phyloP scores from a whole-genome alignment of 2,888 invertebrate species.

The Polietes domitor region DNA sequence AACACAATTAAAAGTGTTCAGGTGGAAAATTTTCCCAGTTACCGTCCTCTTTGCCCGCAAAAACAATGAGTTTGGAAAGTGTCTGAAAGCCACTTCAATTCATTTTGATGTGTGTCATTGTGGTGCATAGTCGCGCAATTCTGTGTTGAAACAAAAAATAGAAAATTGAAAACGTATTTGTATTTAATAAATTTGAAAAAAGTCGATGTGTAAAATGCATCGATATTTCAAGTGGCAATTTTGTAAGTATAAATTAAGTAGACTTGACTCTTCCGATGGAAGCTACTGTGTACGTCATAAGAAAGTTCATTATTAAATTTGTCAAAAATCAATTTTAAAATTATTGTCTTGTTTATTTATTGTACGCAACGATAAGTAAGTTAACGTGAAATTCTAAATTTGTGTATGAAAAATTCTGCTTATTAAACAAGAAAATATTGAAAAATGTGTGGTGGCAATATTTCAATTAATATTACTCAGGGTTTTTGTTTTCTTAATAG shows the following conservation, averaged over 20 bases:
- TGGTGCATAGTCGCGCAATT: slow-evolving; percentile 43
- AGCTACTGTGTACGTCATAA: too few species aligned
- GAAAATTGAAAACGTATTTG: background rate
- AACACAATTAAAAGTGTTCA: slow-evolving; percentile 38
- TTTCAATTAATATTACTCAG: too few species aligned
- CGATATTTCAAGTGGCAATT: background rate
- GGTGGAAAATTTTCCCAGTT: slow-evolving; percentile 8
- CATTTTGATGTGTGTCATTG: slow-evolving; percentile 52
- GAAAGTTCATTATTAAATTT: too few species aligned
- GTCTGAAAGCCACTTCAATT: slow-evolving; percentile 12
- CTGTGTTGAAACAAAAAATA: background rate
- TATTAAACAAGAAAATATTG: too few species aligned
- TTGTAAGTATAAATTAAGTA: background rate
- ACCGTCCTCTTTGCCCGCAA: background rate
- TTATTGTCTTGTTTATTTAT: too few species aligned
- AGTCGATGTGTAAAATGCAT: background rate
- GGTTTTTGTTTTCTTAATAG: too few species aligned
- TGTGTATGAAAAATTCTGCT: too few species aligned
- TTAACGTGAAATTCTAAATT: too few species aligned
- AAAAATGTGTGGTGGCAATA: too few species aligned
- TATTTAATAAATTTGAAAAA: background rate
- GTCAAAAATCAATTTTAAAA: too few species aligned
- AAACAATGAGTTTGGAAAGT: slow-evolving; percentile 36
- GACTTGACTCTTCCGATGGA: too few species aligned
- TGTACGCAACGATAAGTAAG: too few species aligned